Percentiles rank a stretch among this genome's conserved stretches.
These are phyloP conservation scores for Aplodontia rufa DNA, from an alignment of 2,113 vertebrate genomes.

Conservation along the genomic window DNA sequence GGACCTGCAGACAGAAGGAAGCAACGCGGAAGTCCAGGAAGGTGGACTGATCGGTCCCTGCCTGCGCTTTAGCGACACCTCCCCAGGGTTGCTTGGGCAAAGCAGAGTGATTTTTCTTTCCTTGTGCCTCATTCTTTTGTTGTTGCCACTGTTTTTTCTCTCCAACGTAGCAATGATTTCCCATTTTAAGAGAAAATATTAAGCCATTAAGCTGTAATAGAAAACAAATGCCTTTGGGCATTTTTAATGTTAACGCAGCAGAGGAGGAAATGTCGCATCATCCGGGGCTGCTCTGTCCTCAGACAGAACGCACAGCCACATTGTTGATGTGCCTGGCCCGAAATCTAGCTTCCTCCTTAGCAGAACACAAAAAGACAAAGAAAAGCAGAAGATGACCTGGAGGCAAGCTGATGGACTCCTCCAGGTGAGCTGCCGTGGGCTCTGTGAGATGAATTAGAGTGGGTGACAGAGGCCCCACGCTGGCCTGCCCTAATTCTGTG, in stretches of 20 bases:
- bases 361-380: background rate
- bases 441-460: slow-evolving; percentile 64
- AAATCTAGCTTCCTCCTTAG: background rate
- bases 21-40: background rate
- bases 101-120: background rate
- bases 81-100: background rate
- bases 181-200: slow-evolving; percentile 45
- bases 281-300: background rate
- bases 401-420: background rate
- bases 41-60: rapidly evolving
- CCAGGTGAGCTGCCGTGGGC: slow-evolving; percentile 48
- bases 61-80: rapidly evolving
- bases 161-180: background rate
- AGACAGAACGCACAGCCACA: background rate
- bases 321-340: rapidly evolving
- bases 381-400: slow-evolving; percentile 41
- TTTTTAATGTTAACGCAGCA: slow-evolving; percentile 20
- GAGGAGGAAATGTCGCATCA: background rate
- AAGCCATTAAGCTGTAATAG: slow-evolving; percentile 38
- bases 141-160: background rate
- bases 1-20: background rate
- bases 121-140: background rate
- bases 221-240: slow-evolving; percentile 39
- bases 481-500: slow-evolving; percentile 73
- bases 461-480: slow-evolving; percentile 43